Evolutionary conservation across 2,888 invertebrate species (phyloP).

Genomic region (Argyresthia albistria): DNA sequence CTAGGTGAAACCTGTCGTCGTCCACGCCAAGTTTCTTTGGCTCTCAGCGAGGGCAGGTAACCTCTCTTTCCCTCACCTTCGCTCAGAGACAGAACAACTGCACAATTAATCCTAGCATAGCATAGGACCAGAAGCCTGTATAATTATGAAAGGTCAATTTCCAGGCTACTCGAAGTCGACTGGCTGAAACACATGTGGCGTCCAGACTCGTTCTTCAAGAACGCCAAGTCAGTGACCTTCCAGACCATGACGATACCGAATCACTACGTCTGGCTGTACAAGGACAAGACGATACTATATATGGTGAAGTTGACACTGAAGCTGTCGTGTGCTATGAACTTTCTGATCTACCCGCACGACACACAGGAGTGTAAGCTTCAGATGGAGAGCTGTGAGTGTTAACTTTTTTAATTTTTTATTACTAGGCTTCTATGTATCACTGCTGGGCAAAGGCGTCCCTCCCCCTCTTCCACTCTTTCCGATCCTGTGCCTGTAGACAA

Average conservation of each 20-base stretch:
- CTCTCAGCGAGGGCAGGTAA: too few species aligned
- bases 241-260: slow-evolving; percentile 97
- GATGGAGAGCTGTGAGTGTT: slow-evolving; percentile 92
- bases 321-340: slow-evolving; percentile 95
- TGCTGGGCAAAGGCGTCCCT: too few species aligned
- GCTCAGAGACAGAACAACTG: too few species aligned
- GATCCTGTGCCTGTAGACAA: too few species aligned
- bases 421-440: too few species aligned
- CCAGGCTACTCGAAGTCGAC: slow-evolving; percentile 85
- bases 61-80: too few species aligned
- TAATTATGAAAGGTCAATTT: neutral
- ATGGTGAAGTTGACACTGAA: slow-evolving; percentile 92
- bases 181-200: slow-evolving; percentile 96
- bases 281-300: slow-evolving; percentile 82
- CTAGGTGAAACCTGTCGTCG: too few species aligned
- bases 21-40: too few species aligned
- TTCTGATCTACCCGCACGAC: slow-evolving; percentile 94
- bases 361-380: slow-evolving; percentile 95
- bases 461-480: too few species aligned
- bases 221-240: slow-evolving; percentile 93
- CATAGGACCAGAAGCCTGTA: too few species aligned
- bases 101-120: too few species aligned
- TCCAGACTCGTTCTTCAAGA: slow-evolving; percentile 95
- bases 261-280: slow-evolving; percentile 93
- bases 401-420: too few species aligned